Evolutionary conservation across 2,797 vertebrate species (phyloP).

Genomic region (Sphaeramia orbicularis): DNA sequence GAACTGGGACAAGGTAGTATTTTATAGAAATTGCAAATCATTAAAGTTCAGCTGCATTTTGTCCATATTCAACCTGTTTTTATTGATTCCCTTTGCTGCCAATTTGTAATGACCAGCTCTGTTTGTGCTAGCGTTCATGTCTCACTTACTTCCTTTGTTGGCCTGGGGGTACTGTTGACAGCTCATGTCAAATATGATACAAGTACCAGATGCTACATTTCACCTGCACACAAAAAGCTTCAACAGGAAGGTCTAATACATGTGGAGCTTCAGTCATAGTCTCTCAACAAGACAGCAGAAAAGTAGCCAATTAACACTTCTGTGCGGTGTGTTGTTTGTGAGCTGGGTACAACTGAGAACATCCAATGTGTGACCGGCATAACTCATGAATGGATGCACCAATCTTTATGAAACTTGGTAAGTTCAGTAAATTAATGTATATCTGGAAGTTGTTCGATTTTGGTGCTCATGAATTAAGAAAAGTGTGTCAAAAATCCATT

Average conservation of each 20-base stretch:
- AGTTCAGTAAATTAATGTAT: no score
- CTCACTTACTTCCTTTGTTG: conserved; percentile 13
- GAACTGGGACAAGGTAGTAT: background rate
- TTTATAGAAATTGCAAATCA: background rate
- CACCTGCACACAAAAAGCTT: conserved; percentile 31
- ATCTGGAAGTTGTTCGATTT: no score
- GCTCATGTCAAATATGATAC: conserved; percentile 30
- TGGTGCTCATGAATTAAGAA: no score
- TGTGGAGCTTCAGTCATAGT: conserved; percentile 16
- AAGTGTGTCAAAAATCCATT: no score
- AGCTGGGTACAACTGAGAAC: no score
- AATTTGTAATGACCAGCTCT: background rate
- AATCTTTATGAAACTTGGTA: no score
- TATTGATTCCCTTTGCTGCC: background rate
- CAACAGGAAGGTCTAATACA: conserved; percentile 5
- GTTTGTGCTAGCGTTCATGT: background rate
- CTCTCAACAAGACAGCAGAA: background rate
- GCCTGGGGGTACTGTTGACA: conserved; percentile 23
- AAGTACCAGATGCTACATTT: conserved; percentile 28
- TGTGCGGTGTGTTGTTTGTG: no score
- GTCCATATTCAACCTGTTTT: background rate
- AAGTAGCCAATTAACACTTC: no score
- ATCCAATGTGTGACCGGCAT: no score
- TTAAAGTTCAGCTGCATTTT: no score
- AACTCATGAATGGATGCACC: no score